Base-by-base conservation (phyloP, 2,113 vertebrate genomes). In the Phalacrocorax brasilianus region DNA sequence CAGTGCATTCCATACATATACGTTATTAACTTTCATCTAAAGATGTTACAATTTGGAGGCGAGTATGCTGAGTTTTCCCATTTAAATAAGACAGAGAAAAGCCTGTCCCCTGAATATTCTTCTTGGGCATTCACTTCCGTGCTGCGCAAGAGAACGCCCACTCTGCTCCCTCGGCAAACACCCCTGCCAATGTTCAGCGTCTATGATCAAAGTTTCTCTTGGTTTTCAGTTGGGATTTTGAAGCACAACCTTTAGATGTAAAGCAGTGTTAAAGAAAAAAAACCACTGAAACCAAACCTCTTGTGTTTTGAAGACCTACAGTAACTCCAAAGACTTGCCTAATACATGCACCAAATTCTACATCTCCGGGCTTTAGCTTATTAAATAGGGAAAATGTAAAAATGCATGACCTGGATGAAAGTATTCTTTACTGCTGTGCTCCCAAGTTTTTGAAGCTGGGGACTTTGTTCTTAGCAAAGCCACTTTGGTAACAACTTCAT, bases 391-490 rank as follows among this genome's bases (percentile, higher is more conserved):
- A 49, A 88, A 89, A 95, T 55, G 85, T 56, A 96, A 96, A 97
- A 95, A 96, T 79, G 85, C 32, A 74, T 79, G 95, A 89, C 93
- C 87, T 62, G 92, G 65, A 95, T 89, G 67, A 96, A 95, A 95
- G 83, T 26, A 49, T 49, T 93, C 66, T 88, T 67, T 75, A 88
- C 40, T 61, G 24, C 53, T 21, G 19, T 17, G 59, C 71, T 94
- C 45, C 49, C 14, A 73, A 33, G 68, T 66, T 96, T 94, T 44
- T 90, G 88, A 97, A 95, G 91, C 63, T 14, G 26, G 56, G 53
- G 67, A 92, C 96, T 97, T 98, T 95, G 94, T 97, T 97, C 95
- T 81, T 49, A 23, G 56, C 28, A 89, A 94, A 97, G 92, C 70
- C 75, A 91, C 83, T 94, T 89, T 85, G 95, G 96, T 59, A 88